Evolutionary conservation across 2,113 vertebrate species (phyloP), one percentile per base, ranked within the genome.

Genomic region (Cyprinodon variegatus): DNA sequence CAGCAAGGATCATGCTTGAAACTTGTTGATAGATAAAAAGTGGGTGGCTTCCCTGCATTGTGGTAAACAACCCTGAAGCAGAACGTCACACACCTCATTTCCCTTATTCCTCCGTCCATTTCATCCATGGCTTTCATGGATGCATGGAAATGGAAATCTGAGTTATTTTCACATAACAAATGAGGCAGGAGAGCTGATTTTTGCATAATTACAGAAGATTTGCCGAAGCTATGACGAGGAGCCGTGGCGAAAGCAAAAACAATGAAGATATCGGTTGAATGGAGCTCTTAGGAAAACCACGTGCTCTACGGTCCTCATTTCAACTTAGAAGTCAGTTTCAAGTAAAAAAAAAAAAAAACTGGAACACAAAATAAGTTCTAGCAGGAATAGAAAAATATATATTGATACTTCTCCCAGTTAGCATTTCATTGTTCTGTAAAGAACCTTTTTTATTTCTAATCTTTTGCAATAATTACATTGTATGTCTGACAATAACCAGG

Each of bases 61-160:
- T 61, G 37, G n/a, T 53, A 9, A 64, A 48, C 50, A 74, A 74
- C 74, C 46, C 53, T 36, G 38, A 20, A 74, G 70, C 48, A 39
- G 61, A 72, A 74, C 65, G 79, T 79, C 14, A 15, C 22, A 62
- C 1, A 71, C 68, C 71, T 75, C 74, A 78, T 82, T 83, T 83
- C 74, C 69, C 62, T 68, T 29, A 29, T 29, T 29, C 29, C 29
- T 29, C 29, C 29, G 29, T 29, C 29, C 29, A 29, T 29, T 29
- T 29, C 29, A 1, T 29, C 29, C 29, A 29, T 29, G 29, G 29
- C 29, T 29, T 29, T 29, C 29, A 29, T 29, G 29, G 29, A 29
- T 29, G 29, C 29, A 29, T 29, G 29, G 29, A 29, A 29, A 29
- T 29, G 29, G 29, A 29, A 29, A 29, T 29, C 29, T 29, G 29